Conservation (phyloP, 2,888 invertebrate genomes). For the Caenorhabditis uteleia region DNA sequence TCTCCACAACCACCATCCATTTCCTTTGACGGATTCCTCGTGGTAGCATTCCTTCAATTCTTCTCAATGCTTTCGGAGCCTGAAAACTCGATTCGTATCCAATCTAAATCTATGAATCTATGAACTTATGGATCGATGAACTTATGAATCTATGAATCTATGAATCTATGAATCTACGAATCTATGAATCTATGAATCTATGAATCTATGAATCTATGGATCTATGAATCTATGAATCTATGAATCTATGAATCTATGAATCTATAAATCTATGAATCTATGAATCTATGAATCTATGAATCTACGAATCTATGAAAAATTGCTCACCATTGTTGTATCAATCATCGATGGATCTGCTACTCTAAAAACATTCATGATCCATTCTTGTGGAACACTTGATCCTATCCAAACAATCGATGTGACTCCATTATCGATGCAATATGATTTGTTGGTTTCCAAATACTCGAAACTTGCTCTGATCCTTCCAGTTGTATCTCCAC, state of each 20-base stretch:
- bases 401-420: conserved; percentile 96
- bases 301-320: no score
- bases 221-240: no score
- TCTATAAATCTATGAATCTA: no score
- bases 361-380: conserved; percentile 88
- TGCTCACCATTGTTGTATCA: conserved; percentile 77
- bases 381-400: conserved; percentile 79
- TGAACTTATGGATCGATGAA: no score
- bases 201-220: no score
- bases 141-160: no score
- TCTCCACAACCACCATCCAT: conserved; percentile 89
- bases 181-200: no score
- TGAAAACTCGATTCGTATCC: neutral
- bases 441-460: conserved; percentile 74
- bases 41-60: conserved; percentile 79
- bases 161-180: no score
- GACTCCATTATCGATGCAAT: conserved; percentile 91
- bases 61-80: conserved; percentile 77
- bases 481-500: conserved; percentile 69
- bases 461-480: conserved; percentile 77
- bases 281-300: no score
- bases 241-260: no score
- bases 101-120: no score
- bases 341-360: conserved; percentile 83
- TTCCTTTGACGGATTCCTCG: conserved; percentile 70